phyloP scores from a whole-genome alignment of 2,113 vertebrate genomes.

The Rhinoptilus africanus region DNA sequence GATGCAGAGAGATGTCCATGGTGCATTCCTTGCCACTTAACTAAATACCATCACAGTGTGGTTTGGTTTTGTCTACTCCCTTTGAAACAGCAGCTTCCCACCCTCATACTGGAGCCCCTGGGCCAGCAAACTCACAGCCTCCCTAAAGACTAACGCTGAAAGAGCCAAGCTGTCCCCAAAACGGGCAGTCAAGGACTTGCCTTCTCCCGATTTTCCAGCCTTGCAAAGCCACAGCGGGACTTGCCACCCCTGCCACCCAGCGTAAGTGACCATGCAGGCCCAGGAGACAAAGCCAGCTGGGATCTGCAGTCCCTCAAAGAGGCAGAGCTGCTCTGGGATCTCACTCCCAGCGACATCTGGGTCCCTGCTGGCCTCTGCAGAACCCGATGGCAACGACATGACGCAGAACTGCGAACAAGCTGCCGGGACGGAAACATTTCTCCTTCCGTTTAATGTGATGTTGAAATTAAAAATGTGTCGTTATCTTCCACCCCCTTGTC shows the following conservation, averaged over 20 bases:
- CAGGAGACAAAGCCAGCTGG: not conserved
- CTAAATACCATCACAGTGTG: not conserved
- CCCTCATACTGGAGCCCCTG: not conserved
- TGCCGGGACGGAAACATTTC: not conserved
- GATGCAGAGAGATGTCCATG: not conserved
- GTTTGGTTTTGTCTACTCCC: not conserved
- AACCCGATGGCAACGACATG: not conserved
- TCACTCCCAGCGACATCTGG: not conserved
- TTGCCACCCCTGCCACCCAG: not conserved
- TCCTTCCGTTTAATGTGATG: not conserved
- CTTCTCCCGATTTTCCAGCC: not conserved
- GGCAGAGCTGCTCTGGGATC: not conserved
- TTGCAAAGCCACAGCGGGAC: not conserved
- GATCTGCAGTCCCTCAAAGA: not conserved
- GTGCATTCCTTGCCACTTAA: not conserved
- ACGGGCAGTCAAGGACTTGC: not conserved
- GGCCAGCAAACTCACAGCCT: not conserved
- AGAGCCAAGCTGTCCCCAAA: not conserved
- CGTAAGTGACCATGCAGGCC: fast-evolving
- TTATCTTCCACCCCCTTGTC: not conserved
- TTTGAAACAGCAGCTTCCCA: not conserved
- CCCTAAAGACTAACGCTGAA: fast-evolving
- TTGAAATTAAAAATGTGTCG: not conserved
- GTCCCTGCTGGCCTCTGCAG: not conserved
- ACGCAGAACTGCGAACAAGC: not conserved